Conservation (phyloP, 2,888 invertebrate species). For the Platynereis dumerilii region DNA sequence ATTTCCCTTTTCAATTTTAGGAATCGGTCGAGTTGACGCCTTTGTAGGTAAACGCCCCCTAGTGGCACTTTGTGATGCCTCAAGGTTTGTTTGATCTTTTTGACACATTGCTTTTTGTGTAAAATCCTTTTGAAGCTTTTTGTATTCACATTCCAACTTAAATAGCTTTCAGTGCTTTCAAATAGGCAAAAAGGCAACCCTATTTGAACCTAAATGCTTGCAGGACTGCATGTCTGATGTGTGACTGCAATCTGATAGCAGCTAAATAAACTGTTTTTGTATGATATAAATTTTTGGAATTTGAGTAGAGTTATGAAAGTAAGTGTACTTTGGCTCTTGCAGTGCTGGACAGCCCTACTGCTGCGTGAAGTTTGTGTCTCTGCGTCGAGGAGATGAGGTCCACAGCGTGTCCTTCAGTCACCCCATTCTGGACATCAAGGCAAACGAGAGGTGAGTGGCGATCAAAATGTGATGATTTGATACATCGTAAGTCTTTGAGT, state of each 20-base stretch:
- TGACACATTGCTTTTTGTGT: neutral
- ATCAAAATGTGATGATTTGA: neutral
- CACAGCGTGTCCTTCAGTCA: slow-evolving; percentile 89
- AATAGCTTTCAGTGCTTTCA: too few species aligned
- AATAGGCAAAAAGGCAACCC: too few species aligned
- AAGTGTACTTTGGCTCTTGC: slow-evolving; percentile 25
- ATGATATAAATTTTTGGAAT: too few species aligned
- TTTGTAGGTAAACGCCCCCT: slow-evolving; percentile 84
- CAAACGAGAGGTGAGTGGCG: slow-evolving; percentile 73
- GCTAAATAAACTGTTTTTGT: too few species aligned
- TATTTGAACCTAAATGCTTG: too few species aligned
- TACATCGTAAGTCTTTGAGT: neutral
- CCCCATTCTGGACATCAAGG: slow-evolving; percentile 83
- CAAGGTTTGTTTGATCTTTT: slow-evolving; percentile 60
- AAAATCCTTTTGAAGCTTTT: neutral
- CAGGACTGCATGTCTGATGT: too few species aligned
- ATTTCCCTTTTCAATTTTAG: slow-evolving; percentile 38
- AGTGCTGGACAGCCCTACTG: slow-evolving; percentile 64
- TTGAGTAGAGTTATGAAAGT: too few species aligned
- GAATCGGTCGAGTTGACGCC: slow-evolving; percentile 68
- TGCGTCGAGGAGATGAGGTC: slow-evolving; percentile 81
- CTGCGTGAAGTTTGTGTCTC: slow-evolving; percentile 70
- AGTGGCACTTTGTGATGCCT: slow-evolving; percentile 87
- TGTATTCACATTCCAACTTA: too few species aligned
- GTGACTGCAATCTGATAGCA: too few species aligned